phyloP scores from a whole-genome alignment of 2,797 vertebrate species.

The Pristis pectinata region DNA sequence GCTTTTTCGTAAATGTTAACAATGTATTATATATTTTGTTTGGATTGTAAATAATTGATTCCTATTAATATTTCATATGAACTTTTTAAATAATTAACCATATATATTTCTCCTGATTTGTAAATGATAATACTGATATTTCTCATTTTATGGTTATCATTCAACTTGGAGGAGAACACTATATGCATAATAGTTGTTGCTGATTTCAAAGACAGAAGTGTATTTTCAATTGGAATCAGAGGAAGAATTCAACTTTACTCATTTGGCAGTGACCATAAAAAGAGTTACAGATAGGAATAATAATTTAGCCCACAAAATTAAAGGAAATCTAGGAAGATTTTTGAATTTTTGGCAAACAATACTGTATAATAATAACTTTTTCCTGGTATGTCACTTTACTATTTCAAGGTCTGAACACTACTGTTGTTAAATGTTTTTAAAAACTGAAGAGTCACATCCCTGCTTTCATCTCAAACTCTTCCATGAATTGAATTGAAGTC shows the following conservation, averaged over 20 bases:
- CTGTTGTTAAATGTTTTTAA: not conserved
- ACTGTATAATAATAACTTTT: not conserved
- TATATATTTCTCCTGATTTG: not conserved
- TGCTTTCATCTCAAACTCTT: not conserved
- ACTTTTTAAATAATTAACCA: slow-evolving; percentile 12
- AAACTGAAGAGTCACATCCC: not conserved
- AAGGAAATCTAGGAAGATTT: not conserved
- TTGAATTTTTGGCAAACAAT: not conserved
- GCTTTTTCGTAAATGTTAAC: not conserved
- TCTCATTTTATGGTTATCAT: not conserved
- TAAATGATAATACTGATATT: not conserved
- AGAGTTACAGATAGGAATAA: not conserved
- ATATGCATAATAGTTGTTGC: not conserved
- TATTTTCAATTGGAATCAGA: not conserved
- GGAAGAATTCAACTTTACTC: not conserved
- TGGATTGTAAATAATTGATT: not conserved
- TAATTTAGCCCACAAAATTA: not conserved
- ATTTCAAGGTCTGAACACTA: not conserved
- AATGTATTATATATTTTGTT: not conserved
- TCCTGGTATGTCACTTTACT: not conserved
- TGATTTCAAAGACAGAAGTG: not conserved
- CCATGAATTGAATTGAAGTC: not conserved
- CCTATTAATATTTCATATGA: not conserved
- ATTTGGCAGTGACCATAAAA: not conserved
- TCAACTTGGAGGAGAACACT: not conserved